A percentile compares a stretch with the other conserved stretches of the same genome.
Conservation (phyloP, 1,140 invertebrate genomes). For the Globodera rostochiensis region DNA sequence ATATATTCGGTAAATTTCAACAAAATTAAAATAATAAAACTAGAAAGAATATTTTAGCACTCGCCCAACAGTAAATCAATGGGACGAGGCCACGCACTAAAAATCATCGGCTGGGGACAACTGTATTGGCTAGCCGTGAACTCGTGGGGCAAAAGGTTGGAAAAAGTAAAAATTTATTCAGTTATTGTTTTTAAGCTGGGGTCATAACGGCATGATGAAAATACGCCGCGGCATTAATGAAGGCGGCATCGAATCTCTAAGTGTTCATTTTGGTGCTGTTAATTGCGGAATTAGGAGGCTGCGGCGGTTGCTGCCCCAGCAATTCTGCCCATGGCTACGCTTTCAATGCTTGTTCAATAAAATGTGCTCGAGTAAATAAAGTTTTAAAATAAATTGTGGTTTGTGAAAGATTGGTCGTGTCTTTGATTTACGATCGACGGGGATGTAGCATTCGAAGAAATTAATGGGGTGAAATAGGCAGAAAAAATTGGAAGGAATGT, state of each 20-base stretch:
- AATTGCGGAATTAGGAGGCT: too few relatives aligned
- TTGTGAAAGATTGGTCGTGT: too few relatives aligned
- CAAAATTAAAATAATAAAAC: background rate
- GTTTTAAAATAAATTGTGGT: too few relatives aligned
- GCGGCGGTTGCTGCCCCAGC: too few relatives aligned
- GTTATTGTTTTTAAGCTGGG: background rate
- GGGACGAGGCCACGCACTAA: background rate
- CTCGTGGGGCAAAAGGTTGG: background rate
- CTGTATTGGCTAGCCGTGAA: conserved; percentile 14
- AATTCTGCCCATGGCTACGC: too few relatives aligned
- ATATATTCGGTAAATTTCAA: background rate
- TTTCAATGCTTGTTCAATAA: too few relatives aligned
- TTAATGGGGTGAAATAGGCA: too few relatives aligned
- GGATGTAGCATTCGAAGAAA: too few relatives aligned
- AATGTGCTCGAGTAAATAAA: too few relatives aligned
- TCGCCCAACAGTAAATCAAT: background rate
- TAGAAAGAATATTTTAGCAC: background rate
- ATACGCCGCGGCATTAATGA: conserved; percentile 9
- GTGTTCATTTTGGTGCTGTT: conserved; percentile 14
- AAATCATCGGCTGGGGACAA: conserved; percentile 24
- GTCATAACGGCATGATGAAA: conserved; percentile 13
- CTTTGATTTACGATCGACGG: too few relatives aligned
- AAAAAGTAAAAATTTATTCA: background rate
- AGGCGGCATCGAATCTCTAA: conserved; percentile 10
- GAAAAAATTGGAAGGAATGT: too few relatives aligned